Evolutionary conservation across 2,113 vertebrate species (phyloP).

Genomic region (Tyrannus savana): DNA sequence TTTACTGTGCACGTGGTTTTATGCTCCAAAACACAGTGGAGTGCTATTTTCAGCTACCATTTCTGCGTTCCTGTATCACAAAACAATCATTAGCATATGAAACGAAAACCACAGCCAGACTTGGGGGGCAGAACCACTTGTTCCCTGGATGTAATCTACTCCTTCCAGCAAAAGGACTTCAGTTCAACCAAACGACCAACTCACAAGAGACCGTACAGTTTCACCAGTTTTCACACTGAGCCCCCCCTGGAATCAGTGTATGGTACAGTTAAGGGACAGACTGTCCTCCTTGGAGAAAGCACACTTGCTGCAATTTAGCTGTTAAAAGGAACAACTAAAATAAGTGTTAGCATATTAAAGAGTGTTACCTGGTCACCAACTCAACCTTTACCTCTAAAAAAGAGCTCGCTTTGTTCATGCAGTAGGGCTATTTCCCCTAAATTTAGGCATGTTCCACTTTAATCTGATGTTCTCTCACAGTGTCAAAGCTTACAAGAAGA

Average conservation of each 20-base stretch:
- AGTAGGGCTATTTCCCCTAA: not conserved
- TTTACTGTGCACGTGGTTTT: not conserved
- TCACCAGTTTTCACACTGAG: not conserved
- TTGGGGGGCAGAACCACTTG: not conserved
- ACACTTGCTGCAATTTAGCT: not conserved
- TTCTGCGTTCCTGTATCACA: not conserved
- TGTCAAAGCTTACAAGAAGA: not conserved
- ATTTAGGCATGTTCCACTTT: not conserved
- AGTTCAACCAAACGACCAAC: not conserved
- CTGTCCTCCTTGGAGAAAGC: not conserved
- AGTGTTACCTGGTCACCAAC: not conserved
- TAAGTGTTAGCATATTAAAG: not conserved
- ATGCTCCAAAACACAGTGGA: not conserved
- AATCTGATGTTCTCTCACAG: not conserved
- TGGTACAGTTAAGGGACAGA: not conserved
- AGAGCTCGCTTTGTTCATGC: not conserved
- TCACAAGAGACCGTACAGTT: not conserved
- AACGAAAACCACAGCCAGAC: not conserved
- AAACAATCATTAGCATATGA: not conserved
- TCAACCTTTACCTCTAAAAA: not conserved
- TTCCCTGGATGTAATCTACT: not conserved
- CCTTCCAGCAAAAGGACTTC: not conserved
- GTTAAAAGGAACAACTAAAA: not conserved
- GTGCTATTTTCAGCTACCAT: not conserved
- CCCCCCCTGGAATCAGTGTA: not conserved